A percentile compares a stretch with the other conserved stretches of the same genome.
Conservation (phyloP, 2,797 vertebrate species). For the Rhinatrema bivittatum region DNA sequence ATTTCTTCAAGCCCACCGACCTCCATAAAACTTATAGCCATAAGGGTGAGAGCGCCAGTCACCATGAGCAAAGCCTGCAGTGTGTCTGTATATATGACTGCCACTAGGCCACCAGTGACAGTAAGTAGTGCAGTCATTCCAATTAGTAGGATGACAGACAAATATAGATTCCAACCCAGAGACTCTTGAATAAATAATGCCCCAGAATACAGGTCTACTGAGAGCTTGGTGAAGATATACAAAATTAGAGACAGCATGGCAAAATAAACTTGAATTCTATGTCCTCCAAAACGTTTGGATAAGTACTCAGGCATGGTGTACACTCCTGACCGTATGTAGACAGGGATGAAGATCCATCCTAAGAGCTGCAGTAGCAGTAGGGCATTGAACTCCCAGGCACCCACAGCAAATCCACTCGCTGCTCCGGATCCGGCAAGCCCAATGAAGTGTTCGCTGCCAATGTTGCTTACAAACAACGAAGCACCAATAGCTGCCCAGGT, state of each 20-base stretch:
- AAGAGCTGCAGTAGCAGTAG: slow-evolving; percentile 93
- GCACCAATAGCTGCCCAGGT: slow-evolving; percentile 89
- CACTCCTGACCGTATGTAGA: slow-evolving; percentile 92
- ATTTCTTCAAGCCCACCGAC: slow-evolving; percentile 90
- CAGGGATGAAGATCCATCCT: slow-evolving; percentile 96
- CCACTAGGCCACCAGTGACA: slow-evolving; percentile 87
- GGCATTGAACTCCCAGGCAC: slow-evolving; percentile 97
- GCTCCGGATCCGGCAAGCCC: slow-evolving; percentile 96
- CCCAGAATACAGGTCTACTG: slow-evolving; percentile 94
- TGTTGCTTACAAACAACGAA: slow-evolving; percentile 98
- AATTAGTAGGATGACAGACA: slow-evolving; percentile 89
- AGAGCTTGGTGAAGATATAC: slow-evolving; percentile 97
- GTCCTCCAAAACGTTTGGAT: slow-evolving; percentile 90
- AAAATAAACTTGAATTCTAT: slow-evolving; percentile 91
- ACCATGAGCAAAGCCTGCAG: slow-evolving; percentile 97
- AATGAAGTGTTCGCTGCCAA: slow-evolving; percentile 98
- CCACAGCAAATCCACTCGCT: slow-evolving; percentile 93
- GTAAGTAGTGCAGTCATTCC: slow-evolving; percentile 91
- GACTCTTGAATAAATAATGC: slow-evolving; percentile 97
- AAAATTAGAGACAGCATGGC: slow-evolving; percentile 84
- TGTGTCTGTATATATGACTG: slow-evolving; percentile 94
- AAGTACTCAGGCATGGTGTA: slow-evolving; percentile 98
- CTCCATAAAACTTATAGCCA: slow-evolving; percentile 79
- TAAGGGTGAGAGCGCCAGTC: slow-evolving; percentile 84
- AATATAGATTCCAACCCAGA: slow-evolving; percentile 93